phyloP scores from a whole-genome alignment of 2,797 vertebrate species.

The Mormyrops boulengeri region DNA sequence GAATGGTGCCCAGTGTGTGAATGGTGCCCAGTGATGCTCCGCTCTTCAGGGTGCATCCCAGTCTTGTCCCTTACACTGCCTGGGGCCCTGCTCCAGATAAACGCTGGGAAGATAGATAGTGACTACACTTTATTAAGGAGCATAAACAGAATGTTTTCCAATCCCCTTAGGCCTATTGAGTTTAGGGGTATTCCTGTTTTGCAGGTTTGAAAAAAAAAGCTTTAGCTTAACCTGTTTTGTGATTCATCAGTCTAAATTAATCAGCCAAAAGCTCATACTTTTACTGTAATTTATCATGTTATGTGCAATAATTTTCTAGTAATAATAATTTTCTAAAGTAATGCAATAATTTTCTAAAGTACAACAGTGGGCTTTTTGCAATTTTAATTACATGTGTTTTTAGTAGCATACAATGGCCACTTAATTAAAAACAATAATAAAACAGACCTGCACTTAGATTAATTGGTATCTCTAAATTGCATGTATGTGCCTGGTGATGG shows the following conservation, averaged over 20 bases:
- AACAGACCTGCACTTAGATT: background rate
- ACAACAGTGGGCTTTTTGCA: background rate
- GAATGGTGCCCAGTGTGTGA: background rate
- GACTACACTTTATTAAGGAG: background rate
- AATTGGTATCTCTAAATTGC: background rate
- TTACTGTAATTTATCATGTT: background rate
- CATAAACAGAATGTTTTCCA: background rate
- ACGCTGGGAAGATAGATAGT: background rate
- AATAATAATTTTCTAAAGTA: background rate
- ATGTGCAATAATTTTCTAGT: background rate
- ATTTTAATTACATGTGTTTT: background rate
- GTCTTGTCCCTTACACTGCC: background rate
- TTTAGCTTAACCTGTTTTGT: background rate
- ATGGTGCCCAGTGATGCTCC: background rate
- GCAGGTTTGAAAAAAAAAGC: background rate
- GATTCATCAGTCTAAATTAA: background rate
- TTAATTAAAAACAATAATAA: background rate
- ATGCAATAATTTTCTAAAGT: background rate
- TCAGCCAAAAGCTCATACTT: background rate
- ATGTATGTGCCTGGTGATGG: background rate
- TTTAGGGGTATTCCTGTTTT: background rate
- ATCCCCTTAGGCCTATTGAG: background rate
- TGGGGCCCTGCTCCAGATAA: background rate
- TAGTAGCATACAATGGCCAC: background rate
- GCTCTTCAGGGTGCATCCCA: background rate